These are phyloP conservation scores for Eupristina koningsbergeri DNA, from an alignment of 1,140 invertebrate species.

Conservation along the genomic window DNA sequence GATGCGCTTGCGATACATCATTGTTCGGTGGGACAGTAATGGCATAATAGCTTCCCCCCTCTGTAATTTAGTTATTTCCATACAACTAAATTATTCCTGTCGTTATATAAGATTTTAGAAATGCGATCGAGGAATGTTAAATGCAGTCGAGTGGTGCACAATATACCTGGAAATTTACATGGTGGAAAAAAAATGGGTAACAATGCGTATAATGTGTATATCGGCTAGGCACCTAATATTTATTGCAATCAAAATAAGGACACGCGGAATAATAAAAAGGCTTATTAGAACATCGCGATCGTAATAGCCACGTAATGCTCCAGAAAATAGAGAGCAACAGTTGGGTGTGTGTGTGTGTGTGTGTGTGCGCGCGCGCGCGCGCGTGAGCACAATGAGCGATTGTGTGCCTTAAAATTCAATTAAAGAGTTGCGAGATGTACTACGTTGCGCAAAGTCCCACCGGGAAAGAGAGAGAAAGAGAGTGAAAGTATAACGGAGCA, in stretches of 20 bases:
- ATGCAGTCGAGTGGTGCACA: background rate
- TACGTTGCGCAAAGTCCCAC: slow-evolving; percentile 44
- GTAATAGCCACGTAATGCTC: slow-evolving; percentile 38
- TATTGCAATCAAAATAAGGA: slow-evolving; percentile 24
- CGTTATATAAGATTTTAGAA: background rate
- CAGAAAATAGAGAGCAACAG: slow-evolving; percentile 17
- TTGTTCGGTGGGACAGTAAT: background rate
- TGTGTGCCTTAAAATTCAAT: slow-evolving; percentile 46
- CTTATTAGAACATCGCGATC: slow-evolving; percentile 33
- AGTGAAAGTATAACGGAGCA: slow-evolving; percentile 44
- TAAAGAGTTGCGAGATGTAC: slow-evolving; percentile 44
- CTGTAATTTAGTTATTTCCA: background rate
- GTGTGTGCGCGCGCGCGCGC: background rate
- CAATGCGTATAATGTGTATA: background rate
- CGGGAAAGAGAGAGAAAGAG: background rate
- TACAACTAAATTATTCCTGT: background rate
- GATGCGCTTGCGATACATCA: too few relatives aligned
- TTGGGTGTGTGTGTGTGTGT: too few relatives aligned
- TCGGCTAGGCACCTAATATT: background rate
- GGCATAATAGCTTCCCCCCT: background rate
- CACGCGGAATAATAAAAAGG: background rate
- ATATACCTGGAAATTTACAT: background rate
- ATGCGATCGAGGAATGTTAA: background rate
- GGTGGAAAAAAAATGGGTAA: background rate
- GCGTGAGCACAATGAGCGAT: slow-evolving; percentile 38